Base-by-base conservation (phyloP, 2,888 invertebrate genomes). In the Schizotus pectinicornis region DNA sequence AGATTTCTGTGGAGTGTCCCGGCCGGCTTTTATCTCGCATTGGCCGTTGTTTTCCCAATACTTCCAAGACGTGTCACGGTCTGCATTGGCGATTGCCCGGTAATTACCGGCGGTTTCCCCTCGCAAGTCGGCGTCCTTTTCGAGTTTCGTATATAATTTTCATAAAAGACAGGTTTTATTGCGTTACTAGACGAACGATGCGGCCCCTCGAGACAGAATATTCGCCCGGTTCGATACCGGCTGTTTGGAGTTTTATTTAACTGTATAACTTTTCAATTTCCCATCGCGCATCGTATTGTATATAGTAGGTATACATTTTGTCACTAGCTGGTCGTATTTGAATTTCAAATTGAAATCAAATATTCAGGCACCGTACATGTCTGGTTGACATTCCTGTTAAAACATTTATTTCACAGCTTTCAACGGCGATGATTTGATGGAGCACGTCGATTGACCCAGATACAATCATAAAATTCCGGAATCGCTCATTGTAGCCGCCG, bases 281-380 rank as follows among this genome's bases (percentile, higher is more conserved):
- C 73, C 71, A 71, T 67, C 63, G 67, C 65, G 62, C 64, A 65
- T 67, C 69, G 63, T 62, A 71, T 72, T 70, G 69, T 70, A 69
- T 72, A 70, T 67, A 59, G 62, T n/a, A n/a, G n/a, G n/a, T 67
- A 65, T 61, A 65, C 64, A 64, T 67, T 64, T 67, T 68, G 65
- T 68, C 69, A 68, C 68, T 63, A 65, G 67, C 63, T 63, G 63
- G 57, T 65, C 64, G 63, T 69, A 76, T 77, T 76, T 76, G 76
- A 77, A 77, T 75, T 76, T 74, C 75, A 76, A 77, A 77, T 77
- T 71, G 72, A 74, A 76, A 76, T 77, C 75, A 77, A 74, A 76
- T 77, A 78, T 77, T 77, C 77, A 73, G 72, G 71, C 62, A 69
- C 61, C 72, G 74, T 73, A 65, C 71, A 67, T 64, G 70, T 72